Conservation (phyloP, 30 jellyfish, hydroid and myxozoan species). For the Sanderia malayensis region DNA sequence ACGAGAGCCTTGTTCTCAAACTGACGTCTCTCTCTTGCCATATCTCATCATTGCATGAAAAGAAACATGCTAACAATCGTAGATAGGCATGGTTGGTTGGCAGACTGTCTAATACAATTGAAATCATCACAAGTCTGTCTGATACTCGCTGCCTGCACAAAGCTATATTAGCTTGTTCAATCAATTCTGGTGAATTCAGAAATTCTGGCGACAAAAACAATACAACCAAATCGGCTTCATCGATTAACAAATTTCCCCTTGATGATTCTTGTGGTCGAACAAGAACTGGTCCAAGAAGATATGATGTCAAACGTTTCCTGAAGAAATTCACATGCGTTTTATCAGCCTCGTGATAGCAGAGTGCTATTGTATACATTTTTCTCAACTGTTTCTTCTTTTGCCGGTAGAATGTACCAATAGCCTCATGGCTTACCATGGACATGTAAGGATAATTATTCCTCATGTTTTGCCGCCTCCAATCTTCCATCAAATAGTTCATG, state of each 20-base stretch:
- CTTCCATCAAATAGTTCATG: not conserved
- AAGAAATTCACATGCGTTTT: conserved; percentile 22
- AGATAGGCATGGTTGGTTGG: conserved; percentile 41
- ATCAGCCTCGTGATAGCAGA: conserved; percentile 27
- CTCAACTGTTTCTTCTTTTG: not conserved
- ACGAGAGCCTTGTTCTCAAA: conserved; percentile 8
- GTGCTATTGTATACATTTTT: conserved; percentile 15
- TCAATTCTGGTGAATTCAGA: conserved; percentile 21
- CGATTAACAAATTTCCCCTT: conserved; percentile 30
- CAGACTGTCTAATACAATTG: conserved; percentile 19
- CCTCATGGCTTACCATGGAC: conserved; percentile 20
- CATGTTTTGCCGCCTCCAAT: conserved; percentile 24
- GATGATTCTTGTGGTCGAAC: conserved; percentile 35
- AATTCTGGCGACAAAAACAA: conserved; percentile 49
- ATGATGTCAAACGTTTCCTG: conserved; percentile 14
- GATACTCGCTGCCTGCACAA: conserved; percentile 50
- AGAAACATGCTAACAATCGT: conserved; percentile 19
- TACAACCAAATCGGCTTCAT: conserved; percentile 43
- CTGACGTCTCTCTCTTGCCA: conserved; percentile 29
- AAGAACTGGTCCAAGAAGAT: conserved; percentile 2
- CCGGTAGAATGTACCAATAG: conserved; percentile 1
- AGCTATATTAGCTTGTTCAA: conserved; percentile 54
- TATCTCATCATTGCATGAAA: conserved; percentile 26
- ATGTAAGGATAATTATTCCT: conserved; percentile 7
- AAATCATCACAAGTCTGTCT: conserved; percentile 31